A percentile compares a stretch with the other conserved stretches of the same genome.
Evolutionary conservation across 2,113 vertebrate species (phyloP).

Genomic region (Hirundichthys speculiger): DNA sequence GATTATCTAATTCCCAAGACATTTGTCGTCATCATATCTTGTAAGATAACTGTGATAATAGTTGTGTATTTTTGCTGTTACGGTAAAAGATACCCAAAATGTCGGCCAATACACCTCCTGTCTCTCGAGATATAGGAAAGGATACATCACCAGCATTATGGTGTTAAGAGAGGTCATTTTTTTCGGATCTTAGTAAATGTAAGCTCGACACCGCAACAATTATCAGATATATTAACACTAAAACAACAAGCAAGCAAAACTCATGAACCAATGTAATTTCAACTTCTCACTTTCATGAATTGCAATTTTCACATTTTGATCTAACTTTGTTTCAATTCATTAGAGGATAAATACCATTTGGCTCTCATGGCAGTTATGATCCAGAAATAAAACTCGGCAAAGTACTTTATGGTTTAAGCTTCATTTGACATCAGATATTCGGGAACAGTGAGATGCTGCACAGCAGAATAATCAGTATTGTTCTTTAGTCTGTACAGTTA

Average conservation of each 20-base stretch:
- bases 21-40: conserved; percentile 60
- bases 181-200: conserved; percentile 35
- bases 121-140: conserved; percentile 36
- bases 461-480: too few species aligned
- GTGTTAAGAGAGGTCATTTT: conserved; percentile 53
- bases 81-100: conserved; percentile 50
- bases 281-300: neutral
- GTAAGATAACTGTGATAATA: conserved; percentile 50
- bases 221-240: conserved; percentile 2
- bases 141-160: conserved; percentile 21
- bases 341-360: neutral
- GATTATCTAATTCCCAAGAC: conserved; percentile 65
- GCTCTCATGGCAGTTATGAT: neutral
- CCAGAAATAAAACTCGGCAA: neutral
- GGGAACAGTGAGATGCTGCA: too few species aligned
- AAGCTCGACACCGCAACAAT: conserved; percentile 23
- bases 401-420: neutral
- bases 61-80: conserved; percentile 58
- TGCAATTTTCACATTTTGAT: conserved; percentile 22
- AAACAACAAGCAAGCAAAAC: conserved; percentile 1
- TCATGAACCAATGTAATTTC: neutral
- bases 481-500: too few species aligned
- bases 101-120: conserved; percentile 31
- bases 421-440: neutral
- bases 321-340: conserved; percentile 1